These are phyloP conservation scores for Steinernema scapterisci DNA, from an alignment of 2,888 invertebrate genomes.

Conservation along the genomic window DNA sequence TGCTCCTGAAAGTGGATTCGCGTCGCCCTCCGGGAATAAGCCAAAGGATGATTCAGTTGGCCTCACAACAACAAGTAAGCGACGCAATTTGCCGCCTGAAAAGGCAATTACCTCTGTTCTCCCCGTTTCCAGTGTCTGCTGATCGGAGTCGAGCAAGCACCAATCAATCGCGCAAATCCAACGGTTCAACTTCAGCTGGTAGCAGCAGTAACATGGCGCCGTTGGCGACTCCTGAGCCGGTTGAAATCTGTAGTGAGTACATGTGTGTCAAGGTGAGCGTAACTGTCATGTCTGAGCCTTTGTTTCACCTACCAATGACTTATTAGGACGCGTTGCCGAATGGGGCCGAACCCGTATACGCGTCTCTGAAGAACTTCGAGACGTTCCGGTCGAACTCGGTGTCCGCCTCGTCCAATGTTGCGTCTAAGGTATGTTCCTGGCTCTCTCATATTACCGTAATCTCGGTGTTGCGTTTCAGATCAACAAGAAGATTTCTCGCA, in stretches of 20 bases:
- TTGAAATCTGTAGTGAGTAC: constrained; percentile 51
- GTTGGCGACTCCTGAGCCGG: constrained; percentile 50
- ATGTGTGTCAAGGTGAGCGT: constrained; percentile 40
- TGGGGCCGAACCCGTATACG: constrained; percentile 23
- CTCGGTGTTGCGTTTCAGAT: not conserved
- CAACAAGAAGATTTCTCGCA: constrained; percentile 19
- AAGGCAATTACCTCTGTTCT: constrained; percentile 6
- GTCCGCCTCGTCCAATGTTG: not conserved
- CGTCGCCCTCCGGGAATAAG: constrained; percentile 12
- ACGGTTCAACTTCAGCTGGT: constrained; percentile 11
- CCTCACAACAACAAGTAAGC: constrained; percentile 29
- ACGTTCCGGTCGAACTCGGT: constrained; percentile 21
- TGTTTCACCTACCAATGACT: not conserved
- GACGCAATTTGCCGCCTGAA: constrained; percentile 26
- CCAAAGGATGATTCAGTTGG: constrained; percentile 22
- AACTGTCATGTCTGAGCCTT: not conserved
- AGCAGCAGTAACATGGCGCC: constrained; percentile 42
- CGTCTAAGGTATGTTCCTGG: not conserved
- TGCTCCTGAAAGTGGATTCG: constrained; percentile 15
- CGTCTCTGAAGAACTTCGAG: constrained; percentile 27
- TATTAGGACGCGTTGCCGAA: constrained; percentile 19
- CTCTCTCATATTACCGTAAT: not conserved
- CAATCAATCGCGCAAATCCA: constrained; percentile 22
- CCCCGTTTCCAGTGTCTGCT: constrained; percentile 9
- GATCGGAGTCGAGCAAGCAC: constrained; percentile 21